phyloP scores from a whole-genome alignment of 2,113 vertebrate genomes.

The Heterotis niloticus region DNA sequence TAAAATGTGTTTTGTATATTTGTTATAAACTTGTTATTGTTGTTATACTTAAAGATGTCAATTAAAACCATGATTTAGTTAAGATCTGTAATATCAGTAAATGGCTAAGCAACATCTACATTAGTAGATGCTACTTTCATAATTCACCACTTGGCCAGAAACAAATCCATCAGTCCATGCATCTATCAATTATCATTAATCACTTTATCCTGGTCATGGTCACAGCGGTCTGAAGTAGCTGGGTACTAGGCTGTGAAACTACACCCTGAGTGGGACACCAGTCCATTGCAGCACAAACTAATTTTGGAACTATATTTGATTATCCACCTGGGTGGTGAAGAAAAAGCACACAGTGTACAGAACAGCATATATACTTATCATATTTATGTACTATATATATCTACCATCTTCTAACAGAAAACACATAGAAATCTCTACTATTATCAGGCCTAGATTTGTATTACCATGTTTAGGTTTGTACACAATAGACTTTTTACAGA shows the following conservation, averaged over 20 bases:
- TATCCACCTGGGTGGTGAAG: constrained; percentile 1
- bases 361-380: background rate
- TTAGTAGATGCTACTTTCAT: background rate
- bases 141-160: constrained; percentile 12
- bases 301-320: constrained; percentile 5
- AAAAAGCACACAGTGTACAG: background rate
- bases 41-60: too few species aligned
- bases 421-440: too few species aligned
- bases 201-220: too few species aligned
- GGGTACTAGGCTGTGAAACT: too few species aligned
- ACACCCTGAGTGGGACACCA: too few species aligned
- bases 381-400: background rate
- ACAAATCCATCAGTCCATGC: too few species aligned
- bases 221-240: too few species aligned
- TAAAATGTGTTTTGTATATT: too few species aligned
- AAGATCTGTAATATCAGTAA: background rate
- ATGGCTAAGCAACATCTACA: constrained; percentile 2
- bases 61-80: too few species aligned
- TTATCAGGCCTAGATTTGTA: background rate
- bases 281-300: background rate
- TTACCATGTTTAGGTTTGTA: background rate
- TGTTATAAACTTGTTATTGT: too few species aligned
- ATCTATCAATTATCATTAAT: too few species aligned
- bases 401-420: background rate
- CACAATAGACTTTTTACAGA: background rate